Evolutionary conservation across 92 coral and sea anemone species (phyloP).

Genomic region (Umimayanthus kanabou): DNA sequence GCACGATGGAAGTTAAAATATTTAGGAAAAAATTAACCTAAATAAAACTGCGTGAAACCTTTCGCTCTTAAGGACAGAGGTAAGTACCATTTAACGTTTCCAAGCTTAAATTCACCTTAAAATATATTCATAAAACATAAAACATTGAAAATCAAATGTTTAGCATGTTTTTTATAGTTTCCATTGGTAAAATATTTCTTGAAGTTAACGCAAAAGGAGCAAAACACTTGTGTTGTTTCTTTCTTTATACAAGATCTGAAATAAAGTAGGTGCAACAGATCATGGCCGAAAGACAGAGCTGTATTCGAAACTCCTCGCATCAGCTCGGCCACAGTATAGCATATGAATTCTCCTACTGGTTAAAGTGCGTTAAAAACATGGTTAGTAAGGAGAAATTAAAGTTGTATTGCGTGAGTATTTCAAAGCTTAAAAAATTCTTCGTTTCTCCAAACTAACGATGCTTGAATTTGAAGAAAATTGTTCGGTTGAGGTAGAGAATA

Average conservation of each 20-base stretch:
- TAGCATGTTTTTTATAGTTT: no score
- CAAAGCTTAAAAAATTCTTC: no score
- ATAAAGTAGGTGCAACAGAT: no score
- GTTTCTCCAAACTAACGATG: neutral
- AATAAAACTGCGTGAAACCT: neutral
- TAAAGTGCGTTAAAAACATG: neutral
- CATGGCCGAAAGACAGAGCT: no score
- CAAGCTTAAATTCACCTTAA: neutral
- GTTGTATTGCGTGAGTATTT: neutral
- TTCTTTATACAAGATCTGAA: no score
- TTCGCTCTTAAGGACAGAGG: neutral
- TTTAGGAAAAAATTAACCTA: neutral
- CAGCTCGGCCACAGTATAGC: neutral
- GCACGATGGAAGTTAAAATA: conserved; percentile 2
- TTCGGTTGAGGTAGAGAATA: neutral
- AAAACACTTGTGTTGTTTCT: no score
- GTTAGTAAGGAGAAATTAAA: neutral
- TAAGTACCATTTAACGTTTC: neutral
- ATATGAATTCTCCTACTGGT: neutral
- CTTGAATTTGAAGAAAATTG: neutral
- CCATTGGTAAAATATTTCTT: no score
- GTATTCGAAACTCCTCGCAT: no score
- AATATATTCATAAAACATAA: no score
- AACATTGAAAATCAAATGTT: no score
- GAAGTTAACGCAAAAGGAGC: no score